Evolutionary conservation across 1,140 invertebrate species (phyloP), one percentile per base, ranked within the genome.

Genomic region (Pseudomyrmex flavicornis): DNA sequence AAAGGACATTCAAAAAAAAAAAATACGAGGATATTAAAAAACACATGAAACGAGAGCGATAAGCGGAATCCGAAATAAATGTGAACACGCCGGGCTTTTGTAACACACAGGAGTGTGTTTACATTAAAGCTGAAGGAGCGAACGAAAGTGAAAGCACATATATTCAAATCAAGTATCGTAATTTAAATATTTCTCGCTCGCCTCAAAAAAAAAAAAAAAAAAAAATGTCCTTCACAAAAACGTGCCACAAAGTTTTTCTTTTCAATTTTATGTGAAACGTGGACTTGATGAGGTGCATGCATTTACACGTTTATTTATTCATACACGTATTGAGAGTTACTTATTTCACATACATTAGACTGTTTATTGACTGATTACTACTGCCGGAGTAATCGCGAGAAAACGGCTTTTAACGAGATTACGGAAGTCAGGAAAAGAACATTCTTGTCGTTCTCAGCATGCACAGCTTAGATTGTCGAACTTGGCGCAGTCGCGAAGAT

Each of bases 141-240:
- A 8, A 80, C 54, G 76, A 80, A 80, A 80, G 76, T 80, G 76
- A 80, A 80, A 80, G 76, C 66, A 50, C 1, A 13, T 26, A 50
- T 44, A 15, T 68, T 59, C 76, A 48, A 10, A 22, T 17, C 44
- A 56, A 72, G 70, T 13, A 69, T 13, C 17, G 17, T 10, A 35
- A 26, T 22, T 17, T 3, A 54, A 22, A 7, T 7, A 26, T 65
- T 22, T 44, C 3, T 65, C 61, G 22, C 10, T 8, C 8, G 50
- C 50, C 35, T 35, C 0, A 35, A 35, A 35, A 35, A 35, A 35
- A 35, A 35, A 35, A 35, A 35, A 35, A 35, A 35, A 35, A 35
- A 35, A 26, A 26, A 26, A 26, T 26, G 35, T 35, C 5, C 5
- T 7, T 35, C 35, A 35, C 35, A 35, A 35, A 35, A 35, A 35